phyloP scores from a whole-genome alignment of 1,140 invertebrate genomes.

The Drosophila pruinosa region DNA sequence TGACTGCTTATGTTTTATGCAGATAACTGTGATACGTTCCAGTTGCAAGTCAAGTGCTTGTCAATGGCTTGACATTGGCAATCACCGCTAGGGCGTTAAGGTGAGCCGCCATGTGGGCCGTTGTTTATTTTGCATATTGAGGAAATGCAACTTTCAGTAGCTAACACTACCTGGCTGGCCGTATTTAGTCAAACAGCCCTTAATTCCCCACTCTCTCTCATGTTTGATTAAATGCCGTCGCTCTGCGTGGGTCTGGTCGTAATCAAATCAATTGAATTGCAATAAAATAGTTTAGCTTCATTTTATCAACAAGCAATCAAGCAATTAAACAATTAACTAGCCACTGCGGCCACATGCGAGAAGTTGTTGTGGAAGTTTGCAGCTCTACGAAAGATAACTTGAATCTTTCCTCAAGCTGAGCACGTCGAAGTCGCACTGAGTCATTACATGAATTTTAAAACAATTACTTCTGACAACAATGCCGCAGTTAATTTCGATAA shows the following conservation, averaged over 20 bases:
- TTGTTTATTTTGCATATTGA: conserved; percentile 8
- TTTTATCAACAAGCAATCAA: conserved; percentile 26
- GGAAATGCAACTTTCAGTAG: conserved; percentile 44
- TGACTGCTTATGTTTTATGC: conserved; percentile 52
- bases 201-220: conserved; percentile 15
- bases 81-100: conserved; percentile 33
- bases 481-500: neutral
- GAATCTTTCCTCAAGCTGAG: neutral
- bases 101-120: conserved; percentile 28
- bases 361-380: neutral
- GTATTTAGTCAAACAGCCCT: conserved; percentile 41
- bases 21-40: conserved; percentile 25
- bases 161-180: conserved; percentile 26
- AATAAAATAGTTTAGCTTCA: conserved; percentile 37
- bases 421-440: neutral
- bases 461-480: neutral
- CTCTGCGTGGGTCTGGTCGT: conserved; percentile 52
- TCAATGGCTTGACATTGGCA: conserved; percentile 22
- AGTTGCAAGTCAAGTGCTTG: conserved; percentile 21
- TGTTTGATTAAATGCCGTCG: conserved; percentile 53
- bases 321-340: conserved; percentile 38
- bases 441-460: neutral
- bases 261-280: conserved; percentile 67
- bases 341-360: too few species aligned
- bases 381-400: neutral